Evolutionary conservation across 2,113 vertebrate genomes (phyloP), one percentile per base, ranked within the genome.

Genomic region (Thomomys bottae): DNA sequence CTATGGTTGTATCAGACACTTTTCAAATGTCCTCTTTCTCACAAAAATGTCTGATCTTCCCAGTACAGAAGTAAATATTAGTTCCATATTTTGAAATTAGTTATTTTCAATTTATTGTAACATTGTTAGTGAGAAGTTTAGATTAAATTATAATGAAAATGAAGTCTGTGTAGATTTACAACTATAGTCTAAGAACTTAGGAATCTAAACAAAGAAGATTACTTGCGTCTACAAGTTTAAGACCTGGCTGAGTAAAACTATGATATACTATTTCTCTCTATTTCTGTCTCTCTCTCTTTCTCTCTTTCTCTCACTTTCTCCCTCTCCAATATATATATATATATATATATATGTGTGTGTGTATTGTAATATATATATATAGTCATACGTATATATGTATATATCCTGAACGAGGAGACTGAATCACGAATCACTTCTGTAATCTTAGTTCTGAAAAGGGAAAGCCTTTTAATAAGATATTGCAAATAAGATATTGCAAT

Each of bases 1-100:
- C n/a, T n/a, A n/a, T n/a, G n/a, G n/a, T n/a, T n/a, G n/a, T n/a
- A n/a, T n/a, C n/a, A 8, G 5, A 14, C 6, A 34, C 9, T n/a
- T 36, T 59, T 84, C 61, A 93, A 61, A 89, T 54, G 77, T 11
- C 12, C 4, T 90, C 30, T 78, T 83, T 92, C 64, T 49, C 63
- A 5, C 14, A 12, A 90, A 90, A 88, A 0, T 76, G 42, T 45
- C 21, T 77, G 28, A 21, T 7, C 9, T 5, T n/a, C 21, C 23
- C 6, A 75, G 38, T 5, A 79, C 4, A 87, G 38, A 17, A 76
- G 42, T 10, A 49, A 67, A 83, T 42, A 36, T 64, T 5, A 88
- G 40, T 78, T 83, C 30, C 87, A 67, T 83, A 49, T 4, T 54
- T 63, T 92, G 23, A 30, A 34, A 6, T 77, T 63, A 45, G 6